Base-by-base conservation (phyloP, 1,140 invertebrate genomes). In the Panagrolaimus sp. region DNA sequence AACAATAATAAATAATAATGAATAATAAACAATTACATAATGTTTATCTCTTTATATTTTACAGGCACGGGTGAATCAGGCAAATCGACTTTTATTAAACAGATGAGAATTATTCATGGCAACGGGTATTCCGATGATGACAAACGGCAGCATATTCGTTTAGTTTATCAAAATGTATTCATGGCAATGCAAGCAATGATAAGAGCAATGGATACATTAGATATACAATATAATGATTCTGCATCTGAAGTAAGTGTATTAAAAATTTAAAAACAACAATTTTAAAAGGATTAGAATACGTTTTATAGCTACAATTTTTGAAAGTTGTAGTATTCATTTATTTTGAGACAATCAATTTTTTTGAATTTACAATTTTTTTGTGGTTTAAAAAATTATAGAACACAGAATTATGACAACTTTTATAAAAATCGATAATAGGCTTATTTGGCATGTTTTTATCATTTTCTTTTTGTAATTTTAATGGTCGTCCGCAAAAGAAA, bases 81-180 rank as follows among this genome's bases (percentile, higher is more conserved):
- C 51, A 99, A 99, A 86, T 98, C 94, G 73, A 99, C 96, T 69
- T 99, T 99, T 86, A 98, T 99, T 86, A 99, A 98, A 89, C 96
- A 99, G 88, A 98, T 99, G 96, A 89, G 95, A 87, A 99, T 99
- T 87, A 99, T 99, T 86, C 96, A 98, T 87, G 96, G 96, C 66
- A 89, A 92, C 74, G 96, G 96, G 74, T 99, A 98, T 86, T 95
- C 94, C 79, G 93, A 98, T 86, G 96, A 99, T 83, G 96, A 99
- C 86, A 97, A 97, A 86, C 88, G 92, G 76, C 91, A 92, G 69
- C 97, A 96, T 85, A 97, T 98, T 83, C 97, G 97, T 87, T 89
- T 98, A 80, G 95, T 99, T 57, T 98, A 95, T 86, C 96, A 98
- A 87, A 98, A 99, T 87, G 98, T 99, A 85, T 98, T 98, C 87